phyloP scores from a whole-genome alignment of 2,797 vertebrate species.

The Dermochelys coriacea region DNA sequence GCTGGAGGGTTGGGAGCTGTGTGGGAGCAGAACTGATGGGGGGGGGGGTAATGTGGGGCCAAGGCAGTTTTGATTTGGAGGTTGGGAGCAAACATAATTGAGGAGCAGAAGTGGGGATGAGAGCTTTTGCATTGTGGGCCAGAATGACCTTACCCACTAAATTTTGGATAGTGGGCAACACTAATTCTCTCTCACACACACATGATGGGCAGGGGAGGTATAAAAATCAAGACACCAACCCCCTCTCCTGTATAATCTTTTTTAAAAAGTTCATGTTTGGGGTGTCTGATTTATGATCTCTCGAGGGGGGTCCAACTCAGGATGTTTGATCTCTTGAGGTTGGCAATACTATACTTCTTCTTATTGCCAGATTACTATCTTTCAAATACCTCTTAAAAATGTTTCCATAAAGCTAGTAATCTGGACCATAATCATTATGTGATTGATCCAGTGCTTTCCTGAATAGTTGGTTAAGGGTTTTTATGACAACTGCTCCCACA shows the following conservation, averaged over 20 bases:
- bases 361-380: neutral
- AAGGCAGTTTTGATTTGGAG: neutral
- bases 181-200: neutral
- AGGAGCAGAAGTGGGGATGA: neutral
- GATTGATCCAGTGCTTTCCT: accelerated
- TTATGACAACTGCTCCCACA: neutral
- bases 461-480: neutral
- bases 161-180: neutral
- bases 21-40: neutral
- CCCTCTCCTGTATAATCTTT: neutral
- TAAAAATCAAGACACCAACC: neutral
- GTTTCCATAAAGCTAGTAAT: neutral
- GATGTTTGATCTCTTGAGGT: neutral
- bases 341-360: neutral
- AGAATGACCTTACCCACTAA: neutral
- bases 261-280: neutral
- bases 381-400: accelerated
- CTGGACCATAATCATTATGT: accelerated
- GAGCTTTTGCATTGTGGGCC: neutral
- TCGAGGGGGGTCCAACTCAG: neutral
- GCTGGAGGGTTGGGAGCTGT: neutral
- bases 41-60: no score
- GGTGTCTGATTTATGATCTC: neutral
- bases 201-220: no score
- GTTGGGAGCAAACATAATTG: neutral